These are phyloP conservation scores for Ganaspis sp. DNA, from an alignment of 1,140 invertebrate genomes.

Conservation along the genomic window DNA sequence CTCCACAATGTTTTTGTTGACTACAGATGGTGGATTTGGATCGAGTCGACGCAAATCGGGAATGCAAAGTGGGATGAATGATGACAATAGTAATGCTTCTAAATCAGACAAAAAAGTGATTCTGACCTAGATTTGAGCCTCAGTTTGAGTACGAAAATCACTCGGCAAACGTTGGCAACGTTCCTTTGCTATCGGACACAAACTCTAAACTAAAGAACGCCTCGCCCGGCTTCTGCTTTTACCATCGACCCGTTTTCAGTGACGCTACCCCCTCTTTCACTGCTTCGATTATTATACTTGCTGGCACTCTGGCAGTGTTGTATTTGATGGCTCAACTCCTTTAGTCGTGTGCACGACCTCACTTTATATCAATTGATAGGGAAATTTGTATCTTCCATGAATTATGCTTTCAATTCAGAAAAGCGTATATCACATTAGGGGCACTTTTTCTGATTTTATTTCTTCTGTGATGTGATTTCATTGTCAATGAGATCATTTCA, in stretches of 20 bases:
- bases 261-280: conserved; percentile 37
- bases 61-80: background rate
- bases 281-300: background rate
- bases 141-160: conserved; percentile 8
- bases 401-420: too few relatives aligned
- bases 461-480: too few relatives aligned
- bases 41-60: background rate
- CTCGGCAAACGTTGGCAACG: background rate
- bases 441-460: too few relatives aligned
- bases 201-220: conserved; percentile 56
- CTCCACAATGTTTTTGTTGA: background rate
- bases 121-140: background rate
- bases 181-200: conserved; percentile 45
- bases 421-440: too few relatives aligned
- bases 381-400: too few relatives aligned
- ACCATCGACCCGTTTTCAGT: conserved; percentile 62
- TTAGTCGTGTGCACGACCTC: background rate
- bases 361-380: too few relatives aligned
- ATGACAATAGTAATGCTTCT: too few relatives aligned
- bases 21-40: background rate
- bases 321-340: background rate
- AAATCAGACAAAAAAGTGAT: background rate
- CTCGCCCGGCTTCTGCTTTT: conserved; percentile 59
- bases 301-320: background rate
- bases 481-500: too few relatives aligned